Conservation (phyloP, 2,113 vertebrate genomes). For the Tringa solitaria region DNA sequence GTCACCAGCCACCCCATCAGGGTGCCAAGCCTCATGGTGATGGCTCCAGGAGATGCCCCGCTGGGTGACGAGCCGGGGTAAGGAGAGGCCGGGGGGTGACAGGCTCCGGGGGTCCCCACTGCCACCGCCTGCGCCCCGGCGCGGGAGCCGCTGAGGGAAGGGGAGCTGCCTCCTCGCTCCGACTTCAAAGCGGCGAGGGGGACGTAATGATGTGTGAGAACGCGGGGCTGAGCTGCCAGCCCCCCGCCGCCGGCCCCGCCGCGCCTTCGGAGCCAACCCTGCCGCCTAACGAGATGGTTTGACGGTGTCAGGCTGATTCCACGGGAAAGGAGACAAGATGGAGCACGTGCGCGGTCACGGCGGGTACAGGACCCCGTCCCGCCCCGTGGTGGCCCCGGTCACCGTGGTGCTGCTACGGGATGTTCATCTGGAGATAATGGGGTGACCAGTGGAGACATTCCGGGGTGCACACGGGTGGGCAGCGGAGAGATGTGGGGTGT, state of each 20-base stretch:
- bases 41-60: background rate
- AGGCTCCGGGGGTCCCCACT: background rate
- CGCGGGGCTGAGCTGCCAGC: conserved; percentile 22
- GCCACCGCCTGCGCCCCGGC: background rate
- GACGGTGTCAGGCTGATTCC: conserved; percentile 38
- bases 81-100: background rate
- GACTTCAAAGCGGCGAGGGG: conserved; percentile 34
- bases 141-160: background rate
- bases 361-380: background rate
- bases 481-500: background rate
- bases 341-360: conserved; percentile 6
- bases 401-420: background rate
- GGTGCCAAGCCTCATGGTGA: fast-evolving
- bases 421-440: background rate
- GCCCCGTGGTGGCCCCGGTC: background rate
- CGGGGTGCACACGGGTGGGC: background rate
- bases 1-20: fast-evolving
- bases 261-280: conserved; percentile 50
- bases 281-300: conserved; percentile 20
- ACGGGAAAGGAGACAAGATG: conserved; percentile 37
- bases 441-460: background rate
- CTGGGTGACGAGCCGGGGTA: background rate
- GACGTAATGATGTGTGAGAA: conserved; percentile 57
- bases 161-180: background rate
- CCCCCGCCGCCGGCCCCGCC: background rate